Evolutionary conservation across 2,797 vertebrate species (phyloP).

Genomic region (Fratercula arctica): DNA sequence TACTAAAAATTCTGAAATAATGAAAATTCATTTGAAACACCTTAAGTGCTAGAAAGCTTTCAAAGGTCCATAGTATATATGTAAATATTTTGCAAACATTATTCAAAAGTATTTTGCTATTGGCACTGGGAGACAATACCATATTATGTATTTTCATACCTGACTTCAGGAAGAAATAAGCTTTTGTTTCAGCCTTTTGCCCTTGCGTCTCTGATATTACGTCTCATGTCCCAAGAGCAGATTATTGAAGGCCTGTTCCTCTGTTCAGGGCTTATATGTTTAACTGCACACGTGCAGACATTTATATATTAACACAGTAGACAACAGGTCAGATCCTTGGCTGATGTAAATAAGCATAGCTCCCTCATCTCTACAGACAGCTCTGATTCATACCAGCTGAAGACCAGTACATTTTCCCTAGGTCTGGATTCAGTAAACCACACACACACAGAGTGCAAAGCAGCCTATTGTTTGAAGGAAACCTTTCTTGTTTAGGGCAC

Average conservation of each 20-base stretch:
- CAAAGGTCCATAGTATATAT: background rate
- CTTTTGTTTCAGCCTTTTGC: background rate
- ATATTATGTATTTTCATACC: background rate
- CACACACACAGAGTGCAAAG: slow-evolving; percentile 46
- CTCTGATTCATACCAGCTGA: slow-evolving; percentile 58
- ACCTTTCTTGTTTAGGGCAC: slow-evolving; percentile 58
- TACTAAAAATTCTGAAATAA: background rate
- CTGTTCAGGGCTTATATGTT: background rate
- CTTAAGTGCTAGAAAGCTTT: background rate
- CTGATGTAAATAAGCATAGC: slow-evolving; percentile 13
- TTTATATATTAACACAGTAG: background rate
- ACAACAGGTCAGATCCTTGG: background rate
- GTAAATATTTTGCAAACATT: background rate
- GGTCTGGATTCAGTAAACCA: slow-evolving; percentile 64
- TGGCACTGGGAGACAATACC: background rate
- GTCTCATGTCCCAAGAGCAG: background rate
- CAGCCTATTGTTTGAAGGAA: slow-evolving; percentile 53
- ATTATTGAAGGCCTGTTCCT: background rate
- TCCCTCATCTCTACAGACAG: background rate
- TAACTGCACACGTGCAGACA: background rate
- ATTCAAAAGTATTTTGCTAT: background rate
- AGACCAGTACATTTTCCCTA: background rate
- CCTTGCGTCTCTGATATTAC: background rate
- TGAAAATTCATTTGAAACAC: background rate
- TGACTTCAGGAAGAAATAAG: background rate